These are phyloP conservation scores for Corydoras maculifer DNA, from an alignment of 2,113 vertebrate species.

Conservation along the genomic window DNA sequence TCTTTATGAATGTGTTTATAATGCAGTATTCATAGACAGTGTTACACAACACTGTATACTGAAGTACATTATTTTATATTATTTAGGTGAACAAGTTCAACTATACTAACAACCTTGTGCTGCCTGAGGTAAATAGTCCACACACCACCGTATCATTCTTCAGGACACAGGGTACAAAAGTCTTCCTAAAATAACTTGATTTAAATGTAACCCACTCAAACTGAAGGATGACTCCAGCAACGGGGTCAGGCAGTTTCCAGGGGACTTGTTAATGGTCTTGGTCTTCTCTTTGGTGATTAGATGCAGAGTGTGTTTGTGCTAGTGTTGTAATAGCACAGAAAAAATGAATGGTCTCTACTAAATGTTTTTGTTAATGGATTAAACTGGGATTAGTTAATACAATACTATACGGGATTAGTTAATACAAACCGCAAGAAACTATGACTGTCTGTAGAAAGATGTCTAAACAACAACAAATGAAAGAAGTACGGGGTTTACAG, in stretches of 20 bases:
- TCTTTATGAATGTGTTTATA: no score
- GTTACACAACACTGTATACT: no score
- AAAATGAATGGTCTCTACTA: constrained; percentile 29
- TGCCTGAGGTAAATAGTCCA: background rate
- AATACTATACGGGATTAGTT: no score
- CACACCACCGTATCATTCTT: background rate
- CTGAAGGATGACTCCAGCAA: constrained; percentile 60
- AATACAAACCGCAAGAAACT: no score
- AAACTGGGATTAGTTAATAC: no score
- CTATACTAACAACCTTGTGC: background rate
- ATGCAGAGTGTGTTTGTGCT: constrained; percentile 33
- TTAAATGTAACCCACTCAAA: constrained; percentile 43
- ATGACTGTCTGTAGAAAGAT: no score
- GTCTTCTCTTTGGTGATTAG: constrained; percentile 46
- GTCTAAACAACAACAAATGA: no score
- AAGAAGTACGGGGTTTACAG: no score
- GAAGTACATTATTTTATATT: no score
- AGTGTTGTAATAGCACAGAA: constrained; percentile 18
- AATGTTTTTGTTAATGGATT: constrained; percentile 11
- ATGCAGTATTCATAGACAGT: no score
- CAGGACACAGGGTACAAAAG: constrained; percentile 5
- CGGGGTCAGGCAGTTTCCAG: constrained; percentile 50
- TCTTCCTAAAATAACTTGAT: constrained; percentile 1
- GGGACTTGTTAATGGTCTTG: constrained; percentile 31
- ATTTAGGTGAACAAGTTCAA: background rate